A percentile compares a stretch with the other conserved stretches of the same genome.
phyloP scores from a whole-genome alignment of 2,888 invertebrate species.

The Scaptomyza reducta region DNA sequence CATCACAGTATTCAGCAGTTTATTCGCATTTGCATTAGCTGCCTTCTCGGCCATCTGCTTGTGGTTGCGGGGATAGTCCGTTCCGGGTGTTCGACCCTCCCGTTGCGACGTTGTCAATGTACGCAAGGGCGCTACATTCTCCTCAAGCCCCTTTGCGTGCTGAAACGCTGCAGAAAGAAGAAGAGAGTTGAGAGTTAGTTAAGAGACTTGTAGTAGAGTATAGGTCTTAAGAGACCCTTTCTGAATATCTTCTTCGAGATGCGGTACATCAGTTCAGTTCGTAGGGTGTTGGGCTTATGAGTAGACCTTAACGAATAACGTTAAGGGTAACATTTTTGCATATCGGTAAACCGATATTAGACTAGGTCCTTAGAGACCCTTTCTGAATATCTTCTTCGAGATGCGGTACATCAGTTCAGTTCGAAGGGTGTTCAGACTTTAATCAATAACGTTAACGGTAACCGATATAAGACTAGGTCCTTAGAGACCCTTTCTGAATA shows the following conservation, averaged over 20 bases:
- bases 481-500: not conserved
- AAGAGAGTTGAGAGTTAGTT: not conserved
- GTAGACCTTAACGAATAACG: not conserved
- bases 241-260: not conserved
- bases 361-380: no score
- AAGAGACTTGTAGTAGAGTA: not conserved
- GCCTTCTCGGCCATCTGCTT: conserved; percentile 48
- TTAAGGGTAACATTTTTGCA: not conserved
- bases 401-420: no score
- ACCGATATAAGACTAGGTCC: no score
- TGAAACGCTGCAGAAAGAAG: not conserved
- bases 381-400: no score
- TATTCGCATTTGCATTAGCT: conserved; percentile 18
- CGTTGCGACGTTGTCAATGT: conserved; percentile 24
- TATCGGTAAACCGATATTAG: not conserved
- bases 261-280: not conserved
- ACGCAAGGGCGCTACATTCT: conserved; percentile 50
- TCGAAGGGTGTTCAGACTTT: no score
- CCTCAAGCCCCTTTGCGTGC: conserved; percentile 15
- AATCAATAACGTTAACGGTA: no score
- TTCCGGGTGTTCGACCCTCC: not conserved
- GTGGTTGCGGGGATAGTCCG: conserved; percentile 49
- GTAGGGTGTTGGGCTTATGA: not conserved
- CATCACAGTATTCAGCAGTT: conserved; percentile 49
- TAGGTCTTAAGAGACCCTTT: not conserved